A percentile compares a stretch with the other conserved stretches of the same genome.
phyloP scores from a whole-genome alignment of 2,113 vertebrate genomes.

The Pseudorectes ferrugineus region DNA sequence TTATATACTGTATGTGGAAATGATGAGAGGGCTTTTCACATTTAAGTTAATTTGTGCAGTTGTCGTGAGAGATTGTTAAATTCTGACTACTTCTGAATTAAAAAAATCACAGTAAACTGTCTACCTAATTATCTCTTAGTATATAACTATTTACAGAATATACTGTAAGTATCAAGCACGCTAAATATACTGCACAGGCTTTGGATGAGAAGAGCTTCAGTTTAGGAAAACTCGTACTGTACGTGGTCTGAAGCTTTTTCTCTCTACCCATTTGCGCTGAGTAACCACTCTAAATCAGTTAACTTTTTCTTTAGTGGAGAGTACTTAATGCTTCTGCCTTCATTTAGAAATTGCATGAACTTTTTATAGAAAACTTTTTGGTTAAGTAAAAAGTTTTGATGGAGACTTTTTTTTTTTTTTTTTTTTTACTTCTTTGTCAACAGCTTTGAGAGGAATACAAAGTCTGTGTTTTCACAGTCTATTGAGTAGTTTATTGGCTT shows the following conservation, averaged over 20 bases:
- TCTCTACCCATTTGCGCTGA: background rate
- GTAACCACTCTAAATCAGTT: background rate
- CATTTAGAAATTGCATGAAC: background rate
- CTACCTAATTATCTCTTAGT: background rate
- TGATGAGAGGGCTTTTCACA: background rate
- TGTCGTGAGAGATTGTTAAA: background rate
- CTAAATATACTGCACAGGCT: background rate
- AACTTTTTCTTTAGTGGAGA: accelerated
- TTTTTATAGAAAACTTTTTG: background rate
- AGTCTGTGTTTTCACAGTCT: background rate
- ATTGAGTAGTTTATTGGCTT: background rate
- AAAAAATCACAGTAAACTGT: background rate
- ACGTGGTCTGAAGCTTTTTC: background rate
- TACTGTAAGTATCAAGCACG: background rate
- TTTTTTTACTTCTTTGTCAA: background rate
- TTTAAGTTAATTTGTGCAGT: background rate
- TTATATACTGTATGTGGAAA: background rate
- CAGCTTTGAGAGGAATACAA: background rate
- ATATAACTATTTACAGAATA: background rate
- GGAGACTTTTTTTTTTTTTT: background rate
- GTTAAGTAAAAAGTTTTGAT: background rate
- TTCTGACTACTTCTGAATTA: background rate
- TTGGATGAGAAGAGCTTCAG: background rate
- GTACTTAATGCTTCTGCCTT: background rate
- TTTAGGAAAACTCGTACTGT: background rate